Conservation (phyloP, 2,113 vertebrate genomes). For the Dipodomys spectabilis region DNA sequence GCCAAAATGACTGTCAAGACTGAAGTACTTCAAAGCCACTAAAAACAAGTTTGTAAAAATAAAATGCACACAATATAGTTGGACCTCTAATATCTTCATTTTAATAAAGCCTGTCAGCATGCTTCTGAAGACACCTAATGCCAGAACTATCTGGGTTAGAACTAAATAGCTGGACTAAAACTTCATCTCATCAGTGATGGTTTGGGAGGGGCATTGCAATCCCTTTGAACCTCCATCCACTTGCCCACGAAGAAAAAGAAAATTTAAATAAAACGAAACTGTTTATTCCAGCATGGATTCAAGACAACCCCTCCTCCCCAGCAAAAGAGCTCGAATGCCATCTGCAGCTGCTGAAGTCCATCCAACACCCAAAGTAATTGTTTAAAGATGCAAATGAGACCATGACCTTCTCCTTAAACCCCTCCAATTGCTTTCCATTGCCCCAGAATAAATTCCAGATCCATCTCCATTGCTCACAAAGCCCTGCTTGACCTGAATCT, state of each 20-base stretch:
- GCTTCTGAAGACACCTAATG: slow-evolving; percentile 10
- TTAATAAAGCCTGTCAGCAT: slow-evolving; percentile 13
- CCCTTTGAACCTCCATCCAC: neutral
- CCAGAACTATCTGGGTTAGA: neutral
- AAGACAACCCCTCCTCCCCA: neutral
- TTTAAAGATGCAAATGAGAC: slow-evolving; percentile 52
- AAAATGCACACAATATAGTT: neutral
- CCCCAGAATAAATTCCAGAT: slow-evolving; percentile 10
- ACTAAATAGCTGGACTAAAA: neutral
- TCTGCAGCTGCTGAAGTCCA: neutral
- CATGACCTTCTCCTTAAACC: slow-evolving; percentile 7
- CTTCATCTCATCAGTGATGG: neutral
- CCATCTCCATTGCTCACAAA: neutral
- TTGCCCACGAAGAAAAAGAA: neutral
- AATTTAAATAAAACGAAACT: slow-evolving; percentile 23
- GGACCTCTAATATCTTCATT: neutral
- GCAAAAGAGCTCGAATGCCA: neutral
- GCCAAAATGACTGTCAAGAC: neutral
- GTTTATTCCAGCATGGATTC: neutral
- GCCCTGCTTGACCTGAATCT: neutral
- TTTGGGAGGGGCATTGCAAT: neutral
- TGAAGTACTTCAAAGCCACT: slow-evolving; percentile 39
- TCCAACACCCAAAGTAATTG: slow-evolving; percentile 16
- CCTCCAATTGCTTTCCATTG: neutral
- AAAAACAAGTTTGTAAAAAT: neutral